Evolutionary conservation across 1,140 invertebrate genomes (phyloP), one percentile per base, ranked within the genome.

Genomic region (Drosophila willistoni): DNA sequence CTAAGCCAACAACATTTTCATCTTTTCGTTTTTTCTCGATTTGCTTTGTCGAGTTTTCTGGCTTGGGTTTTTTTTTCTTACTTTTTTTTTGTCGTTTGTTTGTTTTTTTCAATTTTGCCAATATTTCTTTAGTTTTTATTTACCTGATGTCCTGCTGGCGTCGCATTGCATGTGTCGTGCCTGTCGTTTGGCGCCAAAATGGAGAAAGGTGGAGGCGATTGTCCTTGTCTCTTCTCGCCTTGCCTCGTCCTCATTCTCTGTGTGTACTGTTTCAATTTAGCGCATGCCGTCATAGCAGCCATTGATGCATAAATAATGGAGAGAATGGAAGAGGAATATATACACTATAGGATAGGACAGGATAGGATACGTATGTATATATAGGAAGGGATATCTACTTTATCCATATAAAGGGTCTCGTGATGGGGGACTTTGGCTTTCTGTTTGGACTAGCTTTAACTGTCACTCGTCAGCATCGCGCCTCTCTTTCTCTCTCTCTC

Each of bases 281-380:
- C 82, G 82, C 83, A 86, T 86, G 82, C 82, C 82, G 82, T 86
- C 82, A 86, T 86, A 86, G 82, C 82, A 86, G 82, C 83, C 79
- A 86, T 86, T 86, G 82, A 86, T 86, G 82, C 82, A 86, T 86
- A 86, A 86, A 86, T 86, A 86, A 86, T 86, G 83, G 82, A 77
- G 75, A 17, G 60, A 64, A 71, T 68, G 71, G 68, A 56, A 60
- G 61, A 57, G 51, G 72, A 25, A 64, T 56, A 17, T 61, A 41
- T 56, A 17, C 56, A 41, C 34, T 55, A 57, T 34, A n/a, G 61
- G 57, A 56, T 47, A n/a, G 42, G 34, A 17, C 13, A 25, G 19
- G 14, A 51, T 51, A 17, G n/a, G 42, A 51, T 22, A 22, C 7
- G 44, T 51, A 51, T 9, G 7, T 47, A 51, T 19, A 51, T 51